phyloP scores from a whole-genome alignment of 2,113 vertebrate genomes.

The Tachuris rubrigastra region DNA sequence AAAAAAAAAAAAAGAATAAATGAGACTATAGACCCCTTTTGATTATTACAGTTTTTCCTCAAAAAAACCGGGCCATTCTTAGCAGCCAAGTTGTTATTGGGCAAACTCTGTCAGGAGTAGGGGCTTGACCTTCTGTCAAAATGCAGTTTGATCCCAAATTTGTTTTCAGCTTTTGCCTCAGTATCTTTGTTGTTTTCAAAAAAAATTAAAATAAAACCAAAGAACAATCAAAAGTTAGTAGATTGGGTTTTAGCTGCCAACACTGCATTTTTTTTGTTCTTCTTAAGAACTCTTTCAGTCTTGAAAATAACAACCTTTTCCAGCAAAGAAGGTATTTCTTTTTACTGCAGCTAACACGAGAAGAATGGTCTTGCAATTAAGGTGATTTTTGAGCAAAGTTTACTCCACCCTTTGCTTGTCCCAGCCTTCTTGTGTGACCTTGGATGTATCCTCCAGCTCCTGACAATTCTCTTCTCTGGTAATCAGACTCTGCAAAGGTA shows the following conservation, averaged over 20 bases:
- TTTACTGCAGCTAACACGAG: background rate
- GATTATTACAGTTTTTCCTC: conserved; percentile 9
- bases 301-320: background rate
- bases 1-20: background rate
- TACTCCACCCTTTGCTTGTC: background rate
- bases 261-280: background rate
- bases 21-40: background rate
- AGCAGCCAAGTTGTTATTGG: background rate
- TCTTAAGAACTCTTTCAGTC: background rate
- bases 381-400: background rate
- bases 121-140: background rate
- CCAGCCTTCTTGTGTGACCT: background rate
- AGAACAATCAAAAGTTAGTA: background rate
- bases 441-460: background rate
- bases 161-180: background rate
- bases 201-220: background rate
- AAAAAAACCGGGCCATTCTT: background rate
- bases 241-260: background rate
- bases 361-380: background rate
- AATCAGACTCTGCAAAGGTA: background rate
- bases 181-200: background rate
- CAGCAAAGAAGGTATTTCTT: background rate
- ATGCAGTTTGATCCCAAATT: background rate
- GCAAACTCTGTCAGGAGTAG: background rate
- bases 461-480: background rate